Evolutionary conservation across 2,888 invertebrate genomes (phyloP), one percentile per base, ranked within the genome.

Genomic region (Drosophila merina): DNA sequence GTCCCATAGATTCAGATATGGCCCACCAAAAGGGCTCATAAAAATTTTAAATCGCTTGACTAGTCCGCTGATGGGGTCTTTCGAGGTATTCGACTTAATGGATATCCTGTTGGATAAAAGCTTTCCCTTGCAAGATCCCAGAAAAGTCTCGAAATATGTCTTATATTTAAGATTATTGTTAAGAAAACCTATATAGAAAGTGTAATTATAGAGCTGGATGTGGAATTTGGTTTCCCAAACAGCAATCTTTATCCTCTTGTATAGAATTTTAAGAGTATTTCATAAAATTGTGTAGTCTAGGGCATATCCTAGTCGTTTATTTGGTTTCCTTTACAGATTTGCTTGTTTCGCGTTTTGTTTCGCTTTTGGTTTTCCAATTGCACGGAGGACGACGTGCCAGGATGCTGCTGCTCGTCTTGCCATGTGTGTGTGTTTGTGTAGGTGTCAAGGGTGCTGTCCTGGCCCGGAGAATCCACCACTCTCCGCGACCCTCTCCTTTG

Each of bases 391-490:
- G 64, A 72, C 79, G 85, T 84, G 85, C 64, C 56, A 67, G 55
- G 58, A 36, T n/a, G 36, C 10, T 36, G 36, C 36, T 12, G 36
- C 26, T 67, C 33, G 30, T 57, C 47, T 48, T 57, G 33, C 47
- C 51, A 47, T 52, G 50, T 56, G 47, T 42, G 30, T 68, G 40
- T 50, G 57, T 72, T 57, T 71, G 85, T 72, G 73, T 57, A 73
- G 82, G 82, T 83, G 82, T 83, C 82, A 76, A 85, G 82, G 86
- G 86, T 86, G 83, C 83, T 84, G 77, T 84, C 68, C 83, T 74
- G 76, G 68, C 62, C 66, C 59, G 48, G 59, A 75, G 74, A 83
- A 74, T 70, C 84, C 30, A 7, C 10, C 14, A 0, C 9, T 4
- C 9, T 4, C n/a, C 8, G n/a, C 33, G 20, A 20, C 10, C 20